Evolutionary conservation across 2,797 vertebrate genomes (phyloP).

Genomic region (Dallia pectoralis): DNA sequence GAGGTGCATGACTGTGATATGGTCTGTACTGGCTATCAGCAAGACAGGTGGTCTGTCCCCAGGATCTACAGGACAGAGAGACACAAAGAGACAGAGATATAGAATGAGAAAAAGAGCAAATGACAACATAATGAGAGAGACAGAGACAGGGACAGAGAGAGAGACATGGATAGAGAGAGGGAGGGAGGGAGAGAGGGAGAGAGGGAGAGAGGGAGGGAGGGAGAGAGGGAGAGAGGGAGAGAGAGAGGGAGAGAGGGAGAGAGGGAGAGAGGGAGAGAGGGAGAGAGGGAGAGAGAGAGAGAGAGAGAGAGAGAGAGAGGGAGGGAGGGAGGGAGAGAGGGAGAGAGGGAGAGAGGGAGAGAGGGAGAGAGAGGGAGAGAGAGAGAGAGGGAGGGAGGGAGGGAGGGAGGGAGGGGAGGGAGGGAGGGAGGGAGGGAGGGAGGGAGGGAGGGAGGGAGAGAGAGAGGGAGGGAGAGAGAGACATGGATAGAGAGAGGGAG

Average conservation of each 20-base stretch:
- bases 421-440: background rate
- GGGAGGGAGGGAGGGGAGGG: too few relatives aligned
- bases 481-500: background rate
- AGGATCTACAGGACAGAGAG: slow-evolving; percentile 63
- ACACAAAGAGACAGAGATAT: background rate
- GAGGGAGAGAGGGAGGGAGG: background rate
- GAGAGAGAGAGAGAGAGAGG: background rate
- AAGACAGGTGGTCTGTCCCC: slow-evolving; percentile 76
- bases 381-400: too few relatives aligned
- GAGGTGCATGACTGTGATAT: slow-evolving; percentile 68
- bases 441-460: background rate
- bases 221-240: background rate
- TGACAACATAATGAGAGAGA: too few relatives aligned
- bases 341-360: background rate
- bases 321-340: background rate
- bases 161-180: background rate
- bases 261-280: background rate
- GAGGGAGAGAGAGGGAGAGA: background rate
- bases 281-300: slow-evolving; percentile 12
- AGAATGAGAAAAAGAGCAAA: background rate
- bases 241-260: background rate
- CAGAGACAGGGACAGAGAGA: slow-evolving; percentile 8
- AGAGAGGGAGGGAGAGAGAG: slow-evolving; percentile 9
- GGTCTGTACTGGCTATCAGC: slow-evolving; percentile 69
- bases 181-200: background rate